Conservation (phyloP, 2,113 vertebrate genomes). For the Larimichthys polyactis region DNA sequence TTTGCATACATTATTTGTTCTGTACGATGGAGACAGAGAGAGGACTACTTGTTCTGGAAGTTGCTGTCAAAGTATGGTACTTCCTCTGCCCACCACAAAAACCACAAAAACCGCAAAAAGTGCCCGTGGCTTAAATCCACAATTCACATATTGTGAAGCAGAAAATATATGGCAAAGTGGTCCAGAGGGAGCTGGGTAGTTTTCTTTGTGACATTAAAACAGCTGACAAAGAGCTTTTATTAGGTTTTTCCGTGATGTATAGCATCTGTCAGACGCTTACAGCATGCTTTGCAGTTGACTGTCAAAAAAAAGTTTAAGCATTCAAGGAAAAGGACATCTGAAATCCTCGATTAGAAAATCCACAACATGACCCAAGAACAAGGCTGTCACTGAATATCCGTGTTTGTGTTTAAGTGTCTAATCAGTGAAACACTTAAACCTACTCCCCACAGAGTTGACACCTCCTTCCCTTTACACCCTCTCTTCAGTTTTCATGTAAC, state of each 20-base stretch:
- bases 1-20: conserved; percentile 23
- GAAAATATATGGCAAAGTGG: conserved; percentile 19
- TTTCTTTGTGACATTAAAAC: conserved; percentile 38
- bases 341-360: background rate
- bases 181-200: conserved; percentile 9
- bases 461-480: background rate
- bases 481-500: conserved; percentile 22
- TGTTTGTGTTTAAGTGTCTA: background rate
- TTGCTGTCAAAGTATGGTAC: conserved; percentile 32
- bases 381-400: background rate
- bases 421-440: background rate
- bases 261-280: background rate
- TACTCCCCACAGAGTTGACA: background rate
- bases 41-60: conserved; percentile 44
- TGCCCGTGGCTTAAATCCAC: conserved; percentile 41
- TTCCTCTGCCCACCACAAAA: conserved; percentile 53
- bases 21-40: conserved; percentile 31
- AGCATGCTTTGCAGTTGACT: background rate
- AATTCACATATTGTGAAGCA: conserved; percentile 37
- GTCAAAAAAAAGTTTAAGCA: background rate
- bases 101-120: conserved; percentile 35
- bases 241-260: background rate
- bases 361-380: background rate
- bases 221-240: conserved; percentile 42
- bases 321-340: background rate